Evolutionary conservation across 2,113 vertebrate genomes (phyloP), one percentile per base, ranked within the genome.

Genomic region (Nycticorax nycticorax): DNA sequence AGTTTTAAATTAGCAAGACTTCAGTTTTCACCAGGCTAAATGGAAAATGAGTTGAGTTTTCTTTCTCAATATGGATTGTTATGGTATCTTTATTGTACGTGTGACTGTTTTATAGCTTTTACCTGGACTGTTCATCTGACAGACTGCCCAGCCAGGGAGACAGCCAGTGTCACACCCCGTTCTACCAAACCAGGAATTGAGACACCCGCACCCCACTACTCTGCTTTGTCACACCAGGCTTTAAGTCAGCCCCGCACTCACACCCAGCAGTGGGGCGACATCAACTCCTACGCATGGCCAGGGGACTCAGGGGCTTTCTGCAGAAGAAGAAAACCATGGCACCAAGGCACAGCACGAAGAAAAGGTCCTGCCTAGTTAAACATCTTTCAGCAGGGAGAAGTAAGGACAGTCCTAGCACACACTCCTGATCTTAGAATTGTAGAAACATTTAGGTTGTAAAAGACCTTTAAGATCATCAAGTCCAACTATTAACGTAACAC

Each of bases 131-230:
- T 33, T 48, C 20, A 20, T 4, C 52, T 1, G 2, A 20, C 47
- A 45, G 60, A 14, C n/a, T 8, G 5, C 52, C 16, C 64, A 24
- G 24, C 32, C 6, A 10, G 69, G n/a, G 35, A 48, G 30, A 6
- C 17, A 32, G 20, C 4, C 24, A 7, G 39, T 19, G 35, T n/a
- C 68, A 67, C 56, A 48, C 15, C 12, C 55, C 8, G 0, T 28
- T 52, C 37, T 8, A 32, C 43, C 24, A 56, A 33, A 18, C 3
- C 18, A 26, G 32, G 24, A 26, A 23, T 6, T 0, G 21, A 45
- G 68, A 43, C 35, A 45, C 8, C 43, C 59, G 45, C 17, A 19
- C 9, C 11, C 24, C 1, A 0, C 14, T 5, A 11, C 21, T 26
- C 57, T 56, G 47, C 19, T 68, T 33, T 64, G 23, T 50, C 47